Evolutionary conservation across 2,797 vertebrate species (phyloP).

Genomic region (Sylvilagus floridanus): DNA sequence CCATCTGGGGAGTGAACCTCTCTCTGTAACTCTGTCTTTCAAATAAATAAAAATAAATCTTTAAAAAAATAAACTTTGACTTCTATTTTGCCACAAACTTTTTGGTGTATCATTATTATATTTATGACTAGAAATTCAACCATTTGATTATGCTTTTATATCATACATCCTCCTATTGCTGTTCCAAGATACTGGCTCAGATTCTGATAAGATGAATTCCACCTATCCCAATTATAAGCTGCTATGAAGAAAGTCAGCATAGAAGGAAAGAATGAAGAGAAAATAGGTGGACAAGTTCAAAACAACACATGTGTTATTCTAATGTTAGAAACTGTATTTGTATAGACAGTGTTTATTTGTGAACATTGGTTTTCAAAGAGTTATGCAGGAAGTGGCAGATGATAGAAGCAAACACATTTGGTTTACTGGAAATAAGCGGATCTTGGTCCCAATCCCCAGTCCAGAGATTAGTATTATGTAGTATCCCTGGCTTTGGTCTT

Average conservation of each 20-base stretch:
- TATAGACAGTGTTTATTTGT: neutral
- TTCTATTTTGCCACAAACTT: too few relatives aligned
- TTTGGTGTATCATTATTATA: neutral
- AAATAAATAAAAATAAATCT: too few relatives aligned
- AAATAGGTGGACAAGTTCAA: neutral
- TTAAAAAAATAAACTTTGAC: too few relatives aligned
- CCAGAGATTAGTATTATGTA: neutral
- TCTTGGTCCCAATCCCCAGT: neutral
- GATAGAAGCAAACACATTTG: neutral
- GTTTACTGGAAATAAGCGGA: neutral
- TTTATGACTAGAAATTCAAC: neutral
- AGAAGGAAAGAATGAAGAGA: neutral
- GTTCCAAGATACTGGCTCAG: neutral
- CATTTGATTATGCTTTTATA: neutral
- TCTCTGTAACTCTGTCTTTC: too few relatives aligned
- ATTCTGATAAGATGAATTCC: neutral
- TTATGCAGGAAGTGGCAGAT: neutral
- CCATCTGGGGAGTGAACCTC: too few relatives aligned
- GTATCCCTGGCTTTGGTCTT: neutral
- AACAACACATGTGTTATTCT: neutral
- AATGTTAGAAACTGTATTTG: neutral
- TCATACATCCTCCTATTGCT: neutral
- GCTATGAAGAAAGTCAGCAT: neutral
- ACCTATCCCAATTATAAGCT: neutral
- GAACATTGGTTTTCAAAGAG: neutral